Evolutionary conservation across 2,797 vertebrate genomes (phyloP).

Genomic region (Ceryle rudis): DNA sequence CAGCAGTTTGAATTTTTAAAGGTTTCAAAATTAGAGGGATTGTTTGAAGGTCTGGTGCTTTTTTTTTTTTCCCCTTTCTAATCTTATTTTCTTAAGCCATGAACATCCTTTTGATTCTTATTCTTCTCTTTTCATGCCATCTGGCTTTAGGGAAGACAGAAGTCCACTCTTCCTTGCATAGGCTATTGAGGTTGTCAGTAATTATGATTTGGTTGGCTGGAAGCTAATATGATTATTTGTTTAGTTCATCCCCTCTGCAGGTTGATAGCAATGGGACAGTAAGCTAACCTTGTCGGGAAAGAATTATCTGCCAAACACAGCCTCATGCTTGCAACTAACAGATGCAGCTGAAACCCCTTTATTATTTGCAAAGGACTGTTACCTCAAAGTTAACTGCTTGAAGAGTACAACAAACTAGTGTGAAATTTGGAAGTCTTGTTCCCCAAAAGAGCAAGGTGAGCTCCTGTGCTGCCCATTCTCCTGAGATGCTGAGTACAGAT

Average conservation of each 20-base stretch:
- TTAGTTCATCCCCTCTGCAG: constrained; percentile 45
- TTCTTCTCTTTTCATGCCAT: constrained; percentile 28
- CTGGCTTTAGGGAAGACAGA: constrained; percentile 47
- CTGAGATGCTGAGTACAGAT: neutral
- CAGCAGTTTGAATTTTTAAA: constrained; percentile 42
- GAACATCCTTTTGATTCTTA: constrained; percentile 16
- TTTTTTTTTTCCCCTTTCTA: neutral
- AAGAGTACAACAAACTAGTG: neutral
- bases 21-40: constrained; percentile 28
- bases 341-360: neutral
- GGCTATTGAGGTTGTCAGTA: constrained; percentile 54
- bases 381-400: neutral
- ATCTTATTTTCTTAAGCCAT: constrained; percentile 50
- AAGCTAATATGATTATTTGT: constrained; percentile 65
- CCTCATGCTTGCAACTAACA: neutral
- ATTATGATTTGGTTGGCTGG: constrained; percentile 58
- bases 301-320: constrained; percentile 10
- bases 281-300: constrained; percentile 43
- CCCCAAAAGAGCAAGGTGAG: neutral
- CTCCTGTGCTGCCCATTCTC: neutral
- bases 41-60: constrained; percentile 13
- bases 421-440: neutral
- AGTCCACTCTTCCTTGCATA: neutral
- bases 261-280: constrained; percentile 47
- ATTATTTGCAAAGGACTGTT: neutral